Evolutionary conservation across 2,113 vertebrate species (phyloP), one percentile per base, ranked within the genome.

Genomic region (Reinhardtius hippoglossoides): DNA sequence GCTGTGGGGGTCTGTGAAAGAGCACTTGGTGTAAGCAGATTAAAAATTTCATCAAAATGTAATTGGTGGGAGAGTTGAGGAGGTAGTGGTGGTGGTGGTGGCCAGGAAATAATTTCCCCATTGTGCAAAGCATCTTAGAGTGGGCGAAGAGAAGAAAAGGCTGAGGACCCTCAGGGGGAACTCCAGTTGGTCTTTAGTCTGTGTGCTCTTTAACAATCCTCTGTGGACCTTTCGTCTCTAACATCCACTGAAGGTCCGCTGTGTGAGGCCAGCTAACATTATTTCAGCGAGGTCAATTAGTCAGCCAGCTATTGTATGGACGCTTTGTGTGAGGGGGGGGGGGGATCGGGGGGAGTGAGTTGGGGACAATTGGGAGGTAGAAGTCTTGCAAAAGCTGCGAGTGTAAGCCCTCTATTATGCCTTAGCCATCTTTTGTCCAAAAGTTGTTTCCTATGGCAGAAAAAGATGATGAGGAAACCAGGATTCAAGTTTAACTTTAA

Each of bases 241-340:
- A 71, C 70, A 27, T 66, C 55, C 15, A 75, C 80, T 71, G 58
- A 81, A 72, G 73, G 58, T 60, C 60, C 71, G 76, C 77, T 35
- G 69, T 76, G 31, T 88, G 86, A 83, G 77, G 81, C 81, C 79
- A 40, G 54, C 69, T 80, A 61, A 83, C 80, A 52, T 92, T 92
- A 91, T 89, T 92, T 82, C 80, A 82, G 76, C 48, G 46, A 89
- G 82, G 87, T 89, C 80, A 85, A 81, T 92, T 90, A 87, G 87
- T 93, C 88, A 91, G 82, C 58, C 66, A 10, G 66, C 81, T 78
- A 73, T 86, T 91, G 78, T 90, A 72, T 66, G 82, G 58, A 20
- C 8, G 31, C 77, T 85, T 86, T 89, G 82, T 90, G 82, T 13
- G 9, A 18, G 56, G 40, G 35, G 66, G 67, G 66, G 67, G 70